phyloP scores from a whole-genome alignment of 1,140 invertebrate species.

The Drosophila quadrilineata region DNA sequence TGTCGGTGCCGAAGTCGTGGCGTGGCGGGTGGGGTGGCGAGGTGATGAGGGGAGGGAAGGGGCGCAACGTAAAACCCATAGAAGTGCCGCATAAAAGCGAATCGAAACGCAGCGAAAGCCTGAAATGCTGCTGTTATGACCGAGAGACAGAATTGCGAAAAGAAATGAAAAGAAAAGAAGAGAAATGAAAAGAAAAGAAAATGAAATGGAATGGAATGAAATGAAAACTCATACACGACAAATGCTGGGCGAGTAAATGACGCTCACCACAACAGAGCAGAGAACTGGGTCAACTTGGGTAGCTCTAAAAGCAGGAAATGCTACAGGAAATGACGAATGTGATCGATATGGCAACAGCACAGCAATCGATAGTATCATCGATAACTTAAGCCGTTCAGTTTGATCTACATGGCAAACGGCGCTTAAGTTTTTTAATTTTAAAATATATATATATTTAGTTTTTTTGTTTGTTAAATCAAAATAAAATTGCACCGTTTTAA shows the following conservation, averaged over 20 bases:
- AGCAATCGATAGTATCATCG: no score
- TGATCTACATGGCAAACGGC: no score
- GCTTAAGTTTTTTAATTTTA: no score
- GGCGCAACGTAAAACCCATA: slow-evolving; percentile 52
- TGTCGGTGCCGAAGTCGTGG: no score
- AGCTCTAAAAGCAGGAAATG: neutral
- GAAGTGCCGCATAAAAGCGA: slow-evolving; percentile 56
- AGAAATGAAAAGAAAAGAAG: slow-evolving; percentile 3
- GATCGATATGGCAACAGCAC: no score
- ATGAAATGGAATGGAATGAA: neutral
- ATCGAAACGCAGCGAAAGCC: slow-evolving; percentile 4
- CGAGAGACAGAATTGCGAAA: slow-evolving; percentile 45
- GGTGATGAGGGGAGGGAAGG: neutral
- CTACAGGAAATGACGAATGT: no score
- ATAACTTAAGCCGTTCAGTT: no score
- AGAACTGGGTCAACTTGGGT: slow-evolving; percentile 28
- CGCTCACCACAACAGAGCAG: neutral
- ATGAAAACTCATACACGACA: neutral
- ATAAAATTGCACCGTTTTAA: no score
- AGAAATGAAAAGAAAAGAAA: slow-evolving; percentile 13
- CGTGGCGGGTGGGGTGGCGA: neutral
- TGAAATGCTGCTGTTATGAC: slow-evolving; percentile 63
- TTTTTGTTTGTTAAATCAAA: no score
- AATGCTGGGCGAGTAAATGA: slow-evolving; percentile 2
- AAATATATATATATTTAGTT: no score